phyloP scores from a whole-genome alignment of 2,797 vertebrate genomes.

The Tympanoctomys barrerae region DNA sequence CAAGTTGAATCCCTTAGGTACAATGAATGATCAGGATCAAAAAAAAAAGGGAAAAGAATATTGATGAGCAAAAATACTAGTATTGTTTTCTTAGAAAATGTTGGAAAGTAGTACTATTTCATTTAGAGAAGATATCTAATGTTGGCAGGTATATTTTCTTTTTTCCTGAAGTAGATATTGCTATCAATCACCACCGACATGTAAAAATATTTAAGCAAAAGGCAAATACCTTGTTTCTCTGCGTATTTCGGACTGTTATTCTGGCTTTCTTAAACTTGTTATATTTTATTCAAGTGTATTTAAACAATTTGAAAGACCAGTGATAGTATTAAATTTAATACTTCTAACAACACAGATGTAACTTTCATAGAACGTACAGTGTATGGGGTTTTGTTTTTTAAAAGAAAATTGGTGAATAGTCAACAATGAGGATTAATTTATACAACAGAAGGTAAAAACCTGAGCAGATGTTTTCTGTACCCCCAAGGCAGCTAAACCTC shows the following conservation, averaged over 20 bases:
- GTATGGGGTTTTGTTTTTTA: neutral
- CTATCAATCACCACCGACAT: neutral
- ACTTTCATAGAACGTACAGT: neutral
- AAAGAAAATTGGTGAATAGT: constrained; percentile 52
- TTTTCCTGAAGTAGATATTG: neutral
- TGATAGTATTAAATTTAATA: neutral
- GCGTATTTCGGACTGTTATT: neutral
- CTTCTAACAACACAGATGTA: neutral
- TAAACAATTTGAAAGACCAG: neutral
- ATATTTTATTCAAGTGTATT: constrained; percentile 20
- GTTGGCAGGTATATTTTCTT: neutral
- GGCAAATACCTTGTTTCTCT: constrained; percentile 45
- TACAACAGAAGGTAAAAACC: constrained; percentile 63
- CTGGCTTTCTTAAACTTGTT: constrained; percentile 34
- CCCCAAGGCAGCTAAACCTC: constrained; percentile 27
- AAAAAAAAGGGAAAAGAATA: neutral
- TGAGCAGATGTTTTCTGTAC: constrained; percentile 20
- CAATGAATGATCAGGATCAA: neutral
- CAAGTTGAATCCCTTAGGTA: neutral
- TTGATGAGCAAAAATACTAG: neutral
- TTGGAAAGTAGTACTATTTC: neutral
- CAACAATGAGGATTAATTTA: constrained; percentile 66
- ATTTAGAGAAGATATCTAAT: neutral
- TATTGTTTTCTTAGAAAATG: constrained; percentile 15
- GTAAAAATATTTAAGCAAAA: constrained; percentile 32